Evolutionary conservation across 2,888 invertebrate species (phyloP), one percentile per base, ranked within the genome.

Genomic region (Leptinotarsa peninsularis): DNA sequence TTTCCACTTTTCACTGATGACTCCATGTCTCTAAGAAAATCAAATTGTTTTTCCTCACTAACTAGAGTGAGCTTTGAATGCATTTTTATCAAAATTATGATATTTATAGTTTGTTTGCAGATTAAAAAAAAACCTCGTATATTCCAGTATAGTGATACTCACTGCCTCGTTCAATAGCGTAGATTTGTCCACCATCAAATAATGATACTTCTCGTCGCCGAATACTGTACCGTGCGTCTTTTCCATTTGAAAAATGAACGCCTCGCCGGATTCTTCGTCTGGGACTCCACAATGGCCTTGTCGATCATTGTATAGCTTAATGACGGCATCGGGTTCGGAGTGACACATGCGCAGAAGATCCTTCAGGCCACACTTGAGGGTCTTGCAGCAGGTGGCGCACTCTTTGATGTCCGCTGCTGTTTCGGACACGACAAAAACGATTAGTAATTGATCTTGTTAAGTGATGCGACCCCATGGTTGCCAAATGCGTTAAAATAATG

Each of bases 141-240:
- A 43, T 10, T 13, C 43, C 43, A 43, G 43, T 43, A 43, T 43
- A 43, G 43, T 43, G 3, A 27, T 58, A 23, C 58, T 58, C 15
- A 23, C 58, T 23, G 3, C 13, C 23, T 58, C 58, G 17, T 58
- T 58, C 18, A 58, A 23, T 10, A 58, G 58, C 17, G 76, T 76
- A 4, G 67, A 52, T 49, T 50, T 63, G 33, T 76, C 76, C 0
- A 73, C 76, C 76, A 76, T 76, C 60, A 76, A 56, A 18, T 71
- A 73, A 54, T 76, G 76, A n/a, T 76, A 76, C 67, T 76, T 76
- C 4, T 71, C 52, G 58, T 76, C 76, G 3, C 76, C 76, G 18
- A 56, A 67, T 3, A 27, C 49, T 13, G 23, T 54, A 14, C 76
- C 76, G 49, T 73, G 73, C 0, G 76, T 76, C 27, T 49, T 58